Percentiles rank a stretch among this genome's conserved stretches.
Conservation (phyloP, 1,140 invertebrate genomes). For the Lucilia cuprina region DNA sequence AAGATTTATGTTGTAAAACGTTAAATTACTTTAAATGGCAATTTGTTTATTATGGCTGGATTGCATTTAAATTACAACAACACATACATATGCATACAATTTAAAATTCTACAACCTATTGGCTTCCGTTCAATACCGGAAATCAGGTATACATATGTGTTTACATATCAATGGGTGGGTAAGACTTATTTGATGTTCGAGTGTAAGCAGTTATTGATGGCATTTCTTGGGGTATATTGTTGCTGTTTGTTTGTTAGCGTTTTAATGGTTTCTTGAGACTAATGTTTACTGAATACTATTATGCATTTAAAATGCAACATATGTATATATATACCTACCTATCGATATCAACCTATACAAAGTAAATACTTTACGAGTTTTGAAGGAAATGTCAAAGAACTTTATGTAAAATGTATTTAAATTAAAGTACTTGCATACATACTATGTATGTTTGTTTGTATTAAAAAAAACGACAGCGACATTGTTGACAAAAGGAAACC, state of each 20-base stretch:
- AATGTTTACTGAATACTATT: background rate
- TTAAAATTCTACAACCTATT: background rate
- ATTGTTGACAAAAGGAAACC: background rate
- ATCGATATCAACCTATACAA: background rate
- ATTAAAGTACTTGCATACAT: background rate
- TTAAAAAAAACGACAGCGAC: background rate
- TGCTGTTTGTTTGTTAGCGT: background rate
- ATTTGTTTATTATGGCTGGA: background rate
- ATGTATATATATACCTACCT: background rate
- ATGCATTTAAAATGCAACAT: background rate
- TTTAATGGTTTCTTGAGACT: constrained; percentile 11
- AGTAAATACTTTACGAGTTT: background rate
- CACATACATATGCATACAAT: background rate
- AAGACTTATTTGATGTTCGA: background rate
- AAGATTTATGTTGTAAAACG: too few relatives aligned
- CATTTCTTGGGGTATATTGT: background rate
- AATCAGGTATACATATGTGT: background rate
- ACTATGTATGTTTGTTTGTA: background rate
- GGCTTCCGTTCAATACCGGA: constrained; percentile 13
- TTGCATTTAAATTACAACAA: background rate
- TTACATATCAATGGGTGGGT: background rate
- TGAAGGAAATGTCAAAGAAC: constrained; percentile 2
- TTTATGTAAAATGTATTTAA: background rate
- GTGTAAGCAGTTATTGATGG: background rate
- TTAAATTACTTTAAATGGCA: too few relatives aligned